Base-by-base conservation (phyloP, 2,888 invertebrate species). In the Isoperla grammatica region DNA sequence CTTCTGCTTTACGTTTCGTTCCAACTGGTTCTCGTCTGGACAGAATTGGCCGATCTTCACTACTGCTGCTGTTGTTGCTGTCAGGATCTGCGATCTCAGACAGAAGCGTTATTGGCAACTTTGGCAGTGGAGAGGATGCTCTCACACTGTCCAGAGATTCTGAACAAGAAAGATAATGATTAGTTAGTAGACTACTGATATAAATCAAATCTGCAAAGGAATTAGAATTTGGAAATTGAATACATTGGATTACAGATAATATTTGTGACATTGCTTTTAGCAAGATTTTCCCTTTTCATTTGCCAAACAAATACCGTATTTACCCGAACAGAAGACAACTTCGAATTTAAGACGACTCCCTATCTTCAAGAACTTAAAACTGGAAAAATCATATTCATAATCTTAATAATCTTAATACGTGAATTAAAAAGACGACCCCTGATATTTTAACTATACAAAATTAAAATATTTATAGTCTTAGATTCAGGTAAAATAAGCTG, bases 1-100 rank as follows among this genome's bases (percentile, higher is more conserved):
- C 91, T 70, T 92, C 92, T 0, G 90, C 92, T 75, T 92, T 92
- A 69, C 92, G 82, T 73, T 93, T 92, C 46, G 88, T 85, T 35
- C 86, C 59, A 17, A 42, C 58, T 22, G 56, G 55, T 29, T 81
- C 81, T 61, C 78, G 75, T 67, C 81, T 74, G 11, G 75, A 74
- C 40, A 78, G 67, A 56, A 82, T 75, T 1, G 84, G 79, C 22
- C 80, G 77, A 65, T 82, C 79, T 65, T 83, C 82, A 63, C 83
- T 83, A 63, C 84, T 84, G 66, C 78, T 81, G 5, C 82, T 78
- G 66, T 78, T 81, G 5, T 82, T 78, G 64, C 77, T 78, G 63
- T 78, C 79, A 22, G 53, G 20, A 40, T 60, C 59, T 9, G 35
- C 63, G 4, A 56, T 53, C 42, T 63, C 63, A 17, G 60, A 20